Percentiles rank a stretch among this genome's conserved stretches.
Evolutionary conservation across 2,888 invertebrate genomes (phyloP).

Genomic region (Lasioglossum vierecki): DNA sequence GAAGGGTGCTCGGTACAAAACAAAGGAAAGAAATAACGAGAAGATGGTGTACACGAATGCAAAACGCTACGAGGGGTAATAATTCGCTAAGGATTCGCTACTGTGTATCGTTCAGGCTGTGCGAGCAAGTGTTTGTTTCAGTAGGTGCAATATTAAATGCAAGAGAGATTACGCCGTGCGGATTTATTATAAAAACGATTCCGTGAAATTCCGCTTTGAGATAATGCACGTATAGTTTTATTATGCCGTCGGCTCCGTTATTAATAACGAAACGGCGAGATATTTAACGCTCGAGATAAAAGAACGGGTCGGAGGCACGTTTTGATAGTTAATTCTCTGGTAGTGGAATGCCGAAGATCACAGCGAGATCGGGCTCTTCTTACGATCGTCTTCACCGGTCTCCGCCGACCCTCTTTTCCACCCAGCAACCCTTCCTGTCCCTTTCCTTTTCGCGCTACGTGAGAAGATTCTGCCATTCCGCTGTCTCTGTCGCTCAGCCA

Average conservation of each 20-base stretch:
- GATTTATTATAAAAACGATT: slow-evolving; percentile 52
- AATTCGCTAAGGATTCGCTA: slow-evolving; percentile 8
- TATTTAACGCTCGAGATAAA: slow-evolving; percentile 62
- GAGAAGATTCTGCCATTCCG: slow-evolving; percentile 46
- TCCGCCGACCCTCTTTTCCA: neutral
- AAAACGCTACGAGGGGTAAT: neutral
- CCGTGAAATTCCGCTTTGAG: slow-evolving; percentile 46
- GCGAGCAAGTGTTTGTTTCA: slow-evolving; percentile 19
- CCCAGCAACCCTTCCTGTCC: slow-evolving; percentile 6
- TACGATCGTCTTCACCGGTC: slow-evolving; percentile 41
- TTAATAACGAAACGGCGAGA: slow-evolving; percentile 64
- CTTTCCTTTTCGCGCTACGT: slow-evolving; percentile 38
- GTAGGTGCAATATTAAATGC: slow-evolving; percentile 27
- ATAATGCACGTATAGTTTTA: slow-evolving; percentile 54
- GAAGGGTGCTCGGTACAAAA: neutral
- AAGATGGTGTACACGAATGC: neutral
- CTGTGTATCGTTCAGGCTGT: neutral
- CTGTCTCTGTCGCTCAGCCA: slow-evolving; percentile 2
- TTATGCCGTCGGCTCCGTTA: slow-evolving; percentile 45
- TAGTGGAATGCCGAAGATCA: slow-evolving; percentile 56
- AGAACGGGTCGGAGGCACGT: slow-evolving; percentile 58
- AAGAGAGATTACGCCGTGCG: slow-evolving; percentile 35
- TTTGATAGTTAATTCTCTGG: slow-evolving; percentile 66
- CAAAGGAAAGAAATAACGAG: neutral
- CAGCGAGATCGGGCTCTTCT: slow-evolving; percentile 28